These are phyloP conservation scores for Lucifuga dentata DNA, from an alignment of 2,113 vertebrate genomes.

Conservation along the genomic window DNA sequence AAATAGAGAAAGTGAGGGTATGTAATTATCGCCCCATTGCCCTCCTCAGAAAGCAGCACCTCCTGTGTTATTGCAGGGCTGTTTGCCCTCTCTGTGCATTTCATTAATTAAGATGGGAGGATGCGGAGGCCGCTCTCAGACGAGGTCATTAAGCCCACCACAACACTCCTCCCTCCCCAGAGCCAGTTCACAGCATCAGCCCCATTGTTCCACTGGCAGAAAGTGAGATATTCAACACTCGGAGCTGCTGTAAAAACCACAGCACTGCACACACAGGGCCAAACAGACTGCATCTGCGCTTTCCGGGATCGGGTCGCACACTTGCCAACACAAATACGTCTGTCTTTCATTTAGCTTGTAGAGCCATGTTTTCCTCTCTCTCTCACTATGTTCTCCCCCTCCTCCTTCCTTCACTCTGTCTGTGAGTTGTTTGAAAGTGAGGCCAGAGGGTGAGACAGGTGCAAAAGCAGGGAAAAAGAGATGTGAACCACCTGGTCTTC, in stretches of 20 bases:
- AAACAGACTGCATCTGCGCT: conserved; percentile 64
- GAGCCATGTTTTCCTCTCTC: conserved; percentile 42
- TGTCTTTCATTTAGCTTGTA: conserved; percentile 70
- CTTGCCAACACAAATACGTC: conserved; percentile 70
- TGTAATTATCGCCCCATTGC: conserved; percentile 72
- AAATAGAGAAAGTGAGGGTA: conserved; percentile 45
- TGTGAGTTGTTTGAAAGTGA: conserved; percentile 43
- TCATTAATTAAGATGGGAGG: conserved; percentile 78
- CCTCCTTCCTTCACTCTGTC: conserved; percentile 26
- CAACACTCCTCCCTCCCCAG: conserved; percentile 68
- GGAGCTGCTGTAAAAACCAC: conserved; percentile 45
- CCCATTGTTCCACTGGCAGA: conserved; percentile 67
- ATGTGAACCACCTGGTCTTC: conserved; percentile 39
- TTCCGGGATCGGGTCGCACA: conserved; percentile 50
- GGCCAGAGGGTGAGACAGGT: conserved; percentile 48
- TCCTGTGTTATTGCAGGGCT: conserved; percentile 71
- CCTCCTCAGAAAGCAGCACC: conserved; percentile 66
- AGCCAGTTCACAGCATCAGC: conserved; percentile 56
- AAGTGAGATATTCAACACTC: conserved; percentile 76
- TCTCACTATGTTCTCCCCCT: background rate
- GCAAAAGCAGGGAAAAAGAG: conserved; percentile 31
- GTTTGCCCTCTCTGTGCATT: conserved; percentile 74
- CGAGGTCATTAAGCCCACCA: conserved; percentile 76
- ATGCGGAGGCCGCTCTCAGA: conserved; percentile 61
- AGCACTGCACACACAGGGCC: conserved; percentile 8